A percentile compares a stretch with the other conserved stretches of the same genome.
Conservation (phyloP, 2,888 invertebrate genomes). For the Alviniconcha strummeri region DNA sequence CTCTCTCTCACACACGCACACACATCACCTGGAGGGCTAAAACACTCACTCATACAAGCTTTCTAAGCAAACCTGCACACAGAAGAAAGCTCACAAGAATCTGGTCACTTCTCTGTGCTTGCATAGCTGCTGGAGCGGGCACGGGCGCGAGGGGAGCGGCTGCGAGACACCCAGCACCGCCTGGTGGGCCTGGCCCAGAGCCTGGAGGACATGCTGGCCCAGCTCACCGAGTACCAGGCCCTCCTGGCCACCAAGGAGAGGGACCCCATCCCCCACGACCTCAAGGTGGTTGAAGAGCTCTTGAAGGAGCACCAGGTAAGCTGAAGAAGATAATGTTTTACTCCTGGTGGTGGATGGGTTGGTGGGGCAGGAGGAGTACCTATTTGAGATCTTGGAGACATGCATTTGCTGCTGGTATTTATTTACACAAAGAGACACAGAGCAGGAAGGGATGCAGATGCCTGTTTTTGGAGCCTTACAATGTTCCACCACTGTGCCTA, state of each 20-base stretch:
- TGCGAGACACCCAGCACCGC: conserved; percentile 67
- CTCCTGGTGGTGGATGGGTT: too few relatives aligned
- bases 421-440: too few relatives aligned
- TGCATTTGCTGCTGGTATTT: too few relatives aligned
- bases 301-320: conserved; percentile 69
- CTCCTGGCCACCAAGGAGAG: conserved; percentile 70
- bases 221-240: conserved; percentile 71
- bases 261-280: conserved; percentile 71
- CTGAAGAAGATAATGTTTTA: too few relatives aligned
- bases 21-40: background rate
- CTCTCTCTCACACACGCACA: background rate
- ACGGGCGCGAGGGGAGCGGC: conserved; percentile 54
- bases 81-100: too few relatives aligned
- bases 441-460: too few relatives aligned
- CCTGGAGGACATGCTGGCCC: conserved; percentile 70
- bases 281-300: conserved; percentile 69
- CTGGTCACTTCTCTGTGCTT: background rate
- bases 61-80: too few relatives aligned
- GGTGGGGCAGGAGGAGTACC: too few relatives aligned
- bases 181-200: conserved; percentile 71
- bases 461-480: too few relatives aligned
- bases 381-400: too few relatives aligned
- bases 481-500: too few relatives aligned
- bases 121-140: conserved; percentile 39
- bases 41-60: background rate